phyloP scores from a whole-genome alignment of 2,113 vertebrate genomes.

The Sardina pilchardus region DNA sequence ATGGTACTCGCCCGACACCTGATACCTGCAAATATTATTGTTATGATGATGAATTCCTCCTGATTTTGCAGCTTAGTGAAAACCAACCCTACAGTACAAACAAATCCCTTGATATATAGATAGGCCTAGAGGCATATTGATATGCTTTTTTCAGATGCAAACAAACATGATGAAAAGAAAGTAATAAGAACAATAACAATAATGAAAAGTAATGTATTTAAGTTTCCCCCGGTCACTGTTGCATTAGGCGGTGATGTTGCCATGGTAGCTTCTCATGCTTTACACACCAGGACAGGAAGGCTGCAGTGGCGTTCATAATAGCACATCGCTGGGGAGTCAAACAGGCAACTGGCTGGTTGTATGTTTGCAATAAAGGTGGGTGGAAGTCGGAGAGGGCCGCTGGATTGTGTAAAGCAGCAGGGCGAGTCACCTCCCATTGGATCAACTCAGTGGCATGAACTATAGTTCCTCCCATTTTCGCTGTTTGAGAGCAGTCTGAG shows the following conservation, averaged over 20 bases:
- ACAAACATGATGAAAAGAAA: neutral
- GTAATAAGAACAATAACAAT: neutral
- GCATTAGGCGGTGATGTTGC: neutral
- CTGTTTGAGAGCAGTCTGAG: too few species aligned
- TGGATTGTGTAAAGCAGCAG: neutral
- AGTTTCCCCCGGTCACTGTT: neutral
- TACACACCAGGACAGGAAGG: neutral
- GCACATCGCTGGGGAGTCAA: neutral
- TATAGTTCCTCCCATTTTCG: neutral
- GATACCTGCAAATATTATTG: neutral
- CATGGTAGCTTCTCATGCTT: neutral
- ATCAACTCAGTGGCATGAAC: neutral
- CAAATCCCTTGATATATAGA: too few species aligned
- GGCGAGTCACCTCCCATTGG: neutral
- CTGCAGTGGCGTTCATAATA: neutral
- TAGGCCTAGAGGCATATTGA: too few species aligned
- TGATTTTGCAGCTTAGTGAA: neutral
- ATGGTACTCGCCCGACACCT: neutral
- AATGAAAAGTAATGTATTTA: neutral
- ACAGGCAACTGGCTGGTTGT: neutral
- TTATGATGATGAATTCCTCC: neutral
- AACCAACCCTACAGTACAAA: neutral
- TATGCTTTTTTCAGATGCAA: neutral
- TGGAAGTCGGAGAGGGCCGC: neutral
- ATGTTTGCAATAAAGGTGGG: neutral